Evolutionary conservation across 2,113 vertebrate genomes (phyloP), one percentile per base, ranked within the genome.

Genomic region (Limnothrissa miodon): DNA sequence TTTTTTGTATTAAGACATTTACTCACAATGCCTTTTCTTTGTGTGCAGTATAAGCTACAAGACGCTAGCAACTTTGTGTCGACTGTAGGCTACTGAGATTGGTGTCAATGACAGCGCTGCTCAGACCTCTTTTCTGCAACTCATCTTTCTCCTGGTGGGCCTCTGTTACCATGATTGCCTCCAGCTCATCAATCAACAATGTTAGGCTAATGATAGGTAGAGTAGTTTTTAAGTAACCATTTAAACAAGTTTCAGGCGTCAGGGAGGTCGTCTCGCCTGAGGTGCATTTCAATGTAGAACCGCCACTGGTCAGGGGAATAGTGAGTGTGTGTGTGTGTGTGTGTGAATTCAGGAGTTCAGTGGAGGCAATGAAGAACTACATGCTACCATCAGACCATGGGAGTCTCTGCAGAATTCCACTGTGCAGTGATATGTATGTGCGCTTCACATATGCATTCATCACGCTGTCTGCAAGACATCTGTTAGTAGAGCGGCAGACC

Each of bases 391-490:
- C 1, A 21, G 53, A 48, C 17, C 2, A 21, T 17, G 81, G 80
- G 80, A 84, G 79, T 59, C 56, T 44, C 80, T 78, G 42, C 82
- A 79, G 89, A 88, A 74, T 87, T 87, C 86, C 70, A 83, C 87
- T 85, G 44, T 39, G 66, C 5, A 33, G 59, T 53, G 85, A 89
- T 89, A 87, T 89, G 80, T 86, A 83, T 86, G 84, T 91, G 85
- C 80, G 86, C 87, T 90, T 90, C 85, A 90, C 90, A 90, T 85
- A 87, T 83, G 85, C 80, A 80, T 85, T 84, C 79, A 80, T 78
- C 83, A 88, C 93, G 91, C 93, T 92, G 91, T 91, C 92, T 91
- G 89, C 90, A 89, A 87, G 88, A 90, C 92, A 92, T 92, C 91
- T 93, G 92, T 89, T 92, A 90, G 90, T 87, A 89, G 85, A 62